Percentiles rank a stretch among this genome's conserved stretches.
Conservation (phyloP, 2,797 vertebrate genomes). For the Cirrhinus mrigala region DNA sequence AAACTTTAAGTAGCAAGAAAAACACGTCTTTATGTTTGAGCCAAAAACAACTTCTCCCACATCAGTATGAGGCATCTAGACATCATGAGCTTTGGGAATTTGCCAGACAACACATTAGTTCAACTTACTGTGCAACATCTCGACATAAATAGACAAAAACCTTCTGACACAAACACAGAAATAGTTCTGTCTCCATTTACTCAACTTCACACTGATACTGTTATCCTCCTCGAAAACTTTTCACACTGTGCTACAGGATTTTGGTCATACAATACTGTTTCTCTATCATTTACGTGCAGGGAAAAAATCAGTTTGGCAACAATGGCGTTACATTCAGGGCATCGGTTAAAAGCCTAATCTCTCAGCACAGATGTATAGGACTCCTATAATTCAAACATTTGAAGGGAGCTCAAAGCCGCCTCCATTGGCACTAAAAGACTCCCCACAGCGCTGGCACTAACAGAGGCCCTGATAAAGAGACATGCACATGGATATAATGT, state of each 20-base stretch:
- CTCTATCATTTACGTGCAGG: constrained; percentile 12
- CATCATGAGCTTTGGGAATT: constrained; percentile 16
- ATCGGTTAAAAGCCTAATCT: constrained; percentile 33
- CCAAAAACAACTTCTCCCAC: constrained; percentile 23
- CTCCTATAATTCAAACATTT: constrained; percentile 36
- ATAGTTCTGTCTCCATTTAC: background rate
- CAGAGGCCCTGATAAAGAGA: background rate
- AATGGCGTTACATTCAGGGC: constrained; percentile 30
- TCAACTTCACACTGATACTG: background rate
- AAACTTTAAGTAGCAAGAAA: too few species aligned
- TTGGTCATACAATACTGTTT: background rate
- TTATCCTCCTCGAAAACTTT: background rate
- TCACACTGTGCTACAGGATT: background rate
- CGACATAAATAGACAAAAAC: constrained; percentile 25
- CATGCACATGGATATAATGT: background rate
- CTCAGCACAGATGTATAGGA: constrained; percentile 37
- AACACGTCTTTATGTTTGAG: constrained; percentile 16
- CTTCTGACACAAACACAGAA: constrained; percentile 14
- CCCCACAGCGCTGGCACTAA: constrained; percentile 24
- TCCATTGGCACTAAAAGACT: constrained; percentile 33
- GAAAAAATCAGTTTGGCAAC: background rate
- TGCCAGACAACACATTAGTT: constrained; percentile 17
- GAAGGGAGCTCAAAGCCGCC: constrained; percentile 18
- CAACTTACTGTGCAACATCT: constrained; percentile 14
- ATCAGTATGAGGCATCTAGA: constrained; percentile 29